A percentile compares a stretch with the other conserved stretches of the same genome.
Evolutionary conservation across 2,888 invertebrate species (phyloP).

Genomic region (Sinohyriopsis cumingii): DNA sequence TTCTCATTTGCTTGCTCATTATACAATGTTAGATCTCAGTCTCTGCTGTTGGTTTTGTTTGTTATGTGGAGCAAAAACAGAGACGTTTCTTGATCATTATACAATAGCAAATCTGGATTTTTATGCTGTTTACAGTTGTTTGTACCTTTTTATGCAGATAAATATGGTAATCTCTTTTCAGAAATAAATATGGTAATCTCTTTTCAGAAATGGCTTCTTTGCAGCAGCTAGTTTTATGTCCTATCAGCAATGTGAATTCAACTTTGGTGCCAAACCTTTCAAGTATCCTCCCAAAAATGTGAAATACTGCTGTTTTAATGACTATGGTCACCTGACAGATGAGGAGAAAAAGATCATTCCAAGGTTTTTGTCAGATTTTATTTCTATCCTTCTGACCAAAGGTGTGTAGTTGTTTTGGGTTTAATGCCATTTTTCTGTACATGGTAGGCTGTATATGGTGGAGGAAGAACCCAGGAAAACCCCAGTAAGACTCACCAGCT

Average conservation of each 20-base stretch:
- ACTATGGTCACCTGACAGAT: slow-evolving; percentile 81
- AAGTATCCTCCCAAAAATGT: slow-evolving; percentile 80
- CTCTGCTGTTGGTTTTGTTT: too few relatives aligned
- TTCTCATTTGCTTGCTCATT: too few relatives aligned
- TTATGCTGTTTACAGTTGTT: not conserved
- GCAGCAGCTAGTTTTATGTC: slow-evolving; percentile 98
- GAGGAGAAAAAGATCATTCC: slow-evolving; percentile 89
- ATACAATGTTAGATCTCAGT: too few relatives aligned
- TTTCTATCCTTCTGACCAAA: slow-evolving; percentile 2
- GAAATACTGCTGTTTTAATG: slow-evolving; percentile 85
- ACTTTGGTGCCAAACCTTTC: slow-evolving; percentile 89
- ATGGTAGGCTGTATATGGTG: too few relatives aligned
- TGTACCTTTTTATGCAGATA: not conserved
- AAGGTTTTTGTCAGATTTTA: slow-evolving; percentile 69
- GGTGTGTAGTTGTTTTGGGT: not conserved
- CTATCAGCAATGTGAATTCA: slow-evolving; percentile 94
- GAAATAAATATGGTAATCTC: slow-evolving; percentile 71
- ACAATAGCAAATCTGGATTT: not conserved
- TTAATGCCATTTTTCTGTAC: too few relatives aligned
- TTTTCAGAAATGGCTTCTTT: slow-evolving; percentile 86
- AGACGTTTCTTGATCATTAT: not conserved
- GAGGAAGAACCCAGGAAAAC: too few relatives aligned
- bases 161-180: slow-evolving; percentile 65
- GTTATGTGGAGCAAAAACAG: too few relatives aligned
- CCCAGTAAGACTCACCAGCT: too few relatives aligned